Evolutionary conservation across 2,797 vertebrate genomes (phyloP).

Genomic region (Ciconia nigra): DNA sequence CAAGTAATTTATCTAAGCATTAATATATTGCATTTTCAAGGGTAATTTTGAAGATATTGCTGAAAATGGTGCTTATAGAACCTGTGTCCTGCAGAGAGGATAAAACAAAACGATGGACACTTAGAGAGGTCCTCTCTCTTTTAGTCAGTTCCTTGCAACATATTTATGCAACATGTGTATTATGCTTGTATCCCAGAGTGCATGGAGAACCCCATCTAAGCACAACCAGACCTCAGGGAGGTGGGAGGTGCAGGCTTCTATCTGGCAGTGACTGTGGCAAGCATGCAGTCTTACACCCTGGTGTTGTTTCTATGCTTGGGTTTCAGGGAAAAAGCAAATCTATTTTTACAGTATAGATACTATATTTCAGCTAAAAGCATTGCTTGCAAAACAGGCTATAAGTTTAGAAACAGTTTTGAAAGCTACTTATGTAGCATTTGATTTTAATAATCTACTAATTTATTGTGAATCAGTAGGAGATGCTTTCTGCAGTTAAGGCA

Average conservation of each 20-base stretch:
- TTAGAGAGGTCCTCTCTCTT: not conserved
- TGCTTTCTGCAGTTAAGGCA: not conserved
- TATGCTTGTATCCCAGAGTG: not conserved
- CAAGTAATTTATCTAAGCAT: not conserved
- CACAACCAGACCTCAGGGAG: not conserved
- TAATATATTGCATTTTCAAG: not conserved
- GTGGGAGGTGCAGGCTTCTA: not conserved
- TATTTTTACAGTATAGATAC: not conserved
- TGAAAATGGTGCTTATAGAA: not conserved
- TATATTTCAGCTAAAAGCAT: not conserved
- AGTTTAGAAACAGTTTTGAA: not conserved
- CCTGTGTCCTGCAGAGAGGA: not conserved
- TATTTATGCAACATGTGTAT: fast-evolving
- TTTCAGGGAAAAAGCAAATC: not conserved
- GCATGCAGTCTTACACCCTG: not conserved
- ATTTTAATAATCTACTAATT: not conserved
- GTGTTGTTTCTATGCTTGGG: not conserved
- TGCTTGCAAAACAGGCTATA: not conserved
- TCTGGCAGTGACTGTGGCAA: not conserved
- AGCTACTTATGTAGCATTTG: not conserved
- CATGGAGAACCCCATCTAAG: not conserved
- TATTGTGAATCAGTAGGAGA: not conserved
- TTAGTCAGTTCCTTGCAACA: not conserved
- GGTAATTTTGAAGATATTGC: not conserved
- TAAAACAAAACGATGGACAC: not conserved